A percentile compares a stretch with the other conserved stretches of the same genome.
Evolutionary conservation across 2,797 vertebrate species (phyloP).

Genomic region (Anas bernieri): DNA sequence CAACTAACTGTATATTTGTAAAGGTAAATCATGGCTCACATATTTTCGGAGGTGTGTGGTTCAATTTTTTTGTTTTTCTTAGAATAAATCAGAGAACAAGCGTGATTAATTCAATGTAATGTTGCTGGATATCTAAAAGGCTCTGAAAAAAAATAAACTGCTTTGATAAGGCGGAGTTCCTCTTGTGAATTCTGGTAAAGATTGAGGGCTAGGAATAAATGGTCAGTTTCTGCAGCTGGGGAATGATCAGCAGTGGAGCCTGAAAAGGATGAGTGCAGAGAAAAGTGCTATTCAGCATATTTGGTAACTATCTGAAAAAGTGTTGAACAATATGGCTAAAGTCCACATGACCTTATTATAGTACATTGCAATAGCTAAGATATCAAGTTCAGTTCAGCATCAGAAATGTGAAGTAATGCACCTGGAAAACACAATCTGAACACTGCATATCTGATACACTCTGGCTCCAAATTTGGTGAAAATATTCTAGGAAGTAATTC

Average conservation of each 20-base stretch:
- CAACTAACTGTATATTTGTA: not conserved
- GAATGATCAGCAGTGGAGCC: not conserved
- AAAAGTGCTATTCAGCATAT: not conserved
- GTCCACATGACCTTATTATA: not conserved
- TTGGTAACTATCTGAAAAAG: not conserved
- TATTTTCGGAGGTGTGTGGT: not conserved
- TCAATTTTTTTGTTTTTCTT: not conserved
- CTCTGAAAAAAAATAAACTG: not conserved
- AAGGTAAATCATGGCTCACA: not conserved
- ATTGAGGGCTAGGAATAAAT: not conserved
- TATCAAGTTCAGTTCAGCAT: not conserved
- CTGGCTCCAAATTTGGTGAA: not conserved
- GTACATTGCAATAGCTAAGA: not conserved
- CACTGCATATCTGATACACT: rapidly evolving
- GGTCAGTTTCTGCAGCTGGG: not conserved
- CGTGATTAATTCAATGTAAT: not conserved
- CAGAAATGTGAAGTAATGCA: not conserved
- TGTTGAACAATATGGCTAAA: not conserved
- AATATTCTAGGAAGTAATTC: not conserved
- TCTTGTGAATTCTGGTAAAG: not conserved
- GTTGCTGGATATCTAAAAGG: not conserved
- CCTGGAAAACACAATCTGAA: not conserved
- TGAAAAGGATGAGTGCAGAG: not conserved
- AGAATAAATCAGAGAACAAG: not conserved
- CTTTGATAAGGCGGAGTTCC: not conserved